Evolutionary conservation across 2,113 vertebrate species (phyloP), one percentile per base, ranked within the genome.

Genomic region (Lota lota): DNA sequence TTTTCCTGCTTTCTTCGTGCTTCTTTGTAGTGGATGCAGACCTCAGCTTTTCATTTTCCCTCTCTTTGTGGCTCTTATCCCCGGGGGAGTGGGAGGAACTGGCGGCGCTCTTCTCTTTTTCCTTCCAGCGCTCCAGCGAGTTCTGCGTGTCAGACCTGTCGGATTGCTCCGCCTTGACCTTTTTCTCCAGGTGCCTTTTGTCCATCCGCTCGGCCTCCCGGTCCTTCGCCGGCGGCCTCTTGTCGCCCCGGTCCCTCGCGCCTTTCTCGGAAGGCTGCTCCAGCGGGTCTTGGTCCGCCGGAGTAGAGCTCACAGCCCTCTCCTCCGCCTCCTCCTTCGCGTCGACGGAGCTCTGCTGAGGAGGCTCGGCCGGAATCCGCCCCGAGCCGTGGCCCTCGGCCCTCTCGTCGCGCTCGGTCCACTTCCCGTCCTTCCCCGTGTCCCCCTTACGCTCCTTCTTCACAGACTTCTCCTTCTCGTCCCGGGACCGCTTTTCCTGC

Each of bases 361-460:
- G 61, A 10, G 75, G 61, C 64, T 91, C 89, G 63, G 93, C 92
- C 47, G 82, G 72, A 79, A 85, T 86, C 69, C 84, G 79, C 65
- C 83, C 90, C 53, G 80, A 83, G 81, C 79, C 14, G 40, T 82
- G 79, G 77, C 84, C 62, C 59, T 90, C 91, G 36, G 63, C 68
- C 64, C 80, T 79, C 57, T 93, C 91, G 63, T 92, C 90, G 65
- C 77, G 80, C 78, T 92, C 90, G 12, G 86, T 93, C 59, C 54
- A 69, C 88, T 94, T 97, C 67, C 92, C 92, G 18, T 97, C 95
- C 80, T 91, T 96, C 28, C 69, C 74, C 78, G 87, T 95, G 78
- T 97, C 97, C 66, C 97, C 95, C 80, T 82, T 95, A 75, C 89
- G 84, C 68, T 97, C 95, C 17, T 92, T 98, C 86, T 93, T 97